Evolutionary conservation across 1,140 invertebrate genomes (phyloP).

Genomic region (Carposina sasakii): DNA sequence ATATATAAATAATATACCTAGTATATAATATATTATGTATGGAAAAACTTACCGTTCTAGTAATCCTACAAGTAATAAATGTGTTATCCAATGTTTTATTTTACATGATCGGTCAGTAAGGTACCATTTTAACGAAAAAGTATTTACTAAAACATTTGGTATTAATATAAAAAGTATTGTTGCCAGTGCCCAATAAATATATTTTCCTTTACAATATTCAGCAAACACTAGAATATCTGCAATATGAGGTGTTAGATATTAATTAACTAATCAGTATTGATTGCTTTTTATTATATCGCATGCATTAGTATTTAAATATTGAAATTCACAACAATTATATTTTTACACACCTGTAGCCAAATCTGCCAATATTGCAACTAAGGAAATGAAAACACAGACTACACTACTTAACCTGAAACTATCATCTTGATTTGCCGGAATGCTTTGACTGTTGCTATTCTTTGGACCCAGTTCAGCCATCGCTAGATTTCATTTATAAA

Average conservation of each 20-base stretch:
- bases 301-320: too few species aligned
- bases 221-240: slow-evolving; percentile 62
- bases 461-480: too few species aligned
- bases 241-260: slow-evolving; percentile 25
- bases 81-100: slow-evolving; percentile 53
- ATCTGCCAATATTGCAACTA: slow-evolving; percentile 62
- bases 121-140: slow-evolving; percentile 62
- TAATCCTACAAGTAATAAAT: slow-evolving; percentile 52
- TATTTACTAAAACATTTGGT: slow-evolving; percentile 59
- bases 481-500: too few species aligned
- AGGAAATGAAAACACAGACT: slow-evolving; percentile 64
- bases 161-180: slow-evolving; percentile 53
- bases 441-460: neutral
- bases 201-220: slow-evolving; percentile 59
- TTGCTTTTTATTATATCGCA: too few species aligned
- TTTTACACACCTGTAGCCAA: slow-evolving; percentile 52
- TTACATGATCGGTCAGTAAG: slow-evolving; percentile 45
- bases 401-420: slow-evolving; percentile 63
- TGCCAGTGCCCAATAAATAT: slow-evolving; percentile 51
- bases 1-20: slow-evolving; percentile 2
- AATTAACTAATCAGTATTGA: slow-evolving; percentile 5
- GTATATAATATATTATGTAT: slow-evolving; percentile 5
- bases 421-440: slow-evolving; percentile 41
- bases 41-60: slow-evolving; percentile 47
- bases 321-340: too few species aligned